phyloP scores from a whole-genome alignment of 1,140 invertebrate species.

The Hyposmocoma kahamanoa region DNA sequence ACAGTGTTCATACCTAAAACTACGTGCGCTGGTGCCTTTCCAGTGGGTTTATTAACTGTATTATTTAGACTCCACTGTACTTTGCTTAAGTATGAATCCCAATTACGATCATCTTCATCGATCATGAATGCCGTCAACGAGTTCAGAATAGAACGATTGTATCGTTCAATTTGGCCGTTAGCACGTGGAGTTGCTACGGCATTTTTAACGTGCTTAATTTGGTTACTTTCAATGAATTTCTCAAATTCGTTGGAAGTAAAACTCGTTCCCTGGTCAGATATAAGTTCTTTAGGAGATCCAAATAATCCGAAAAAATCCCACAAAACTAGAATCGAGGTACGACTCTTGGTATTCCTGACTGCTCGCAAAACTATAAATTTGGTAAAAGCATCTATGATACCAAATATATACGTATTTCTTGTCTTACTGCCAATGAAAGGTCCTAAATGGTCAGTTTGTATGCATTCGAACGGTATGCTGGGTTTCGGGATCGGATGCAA shows the following conservation, averaged over 20 bases:
- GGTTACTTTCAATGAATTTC: not conserved
- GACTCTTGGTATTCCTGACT: conserved; percentile 7
- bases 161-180: conserved; percentile 4
- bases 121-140: not conserved
- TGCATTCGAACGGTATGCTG: conserved; percentile 12
- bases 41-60: conserved; percentile 2
- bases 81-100: conserved; percentile 4
- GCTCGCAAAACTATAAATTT: conserved; percentile 14
- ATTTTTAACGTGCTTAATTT: not conserved
- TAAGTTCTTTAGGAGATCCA: conserved; percentile 1
- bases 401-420: conserved; percentile 27
- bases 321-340: not conserved
- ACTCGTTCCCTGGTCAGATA: conserved; percentile 6
- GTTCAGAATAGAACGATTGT: not conserved
- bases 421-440: conserved; percentile 12
- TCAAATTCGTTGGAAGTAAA: conserved; percentile 8
- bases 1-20: conserved; percentile 4
- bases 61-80: conserved; percentile 10
- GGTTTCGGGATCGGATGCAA: conserved; percentile 16
- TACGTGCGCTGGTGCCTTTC: not conserved
- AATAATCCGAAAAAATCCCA: conserved; percentile 4
- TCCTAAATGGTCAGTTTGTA: conserved; percentile 23
- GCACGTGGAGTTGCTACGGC: conserved; percentile 8
- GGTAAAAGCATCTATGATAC: conserved; percentile 30
- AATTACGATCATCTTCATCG: conserved; percentile 3